Base-by-base conservation (phyloP, 2,888 invertebrate genomes). In the Mactromeris polynyma region DNA sequence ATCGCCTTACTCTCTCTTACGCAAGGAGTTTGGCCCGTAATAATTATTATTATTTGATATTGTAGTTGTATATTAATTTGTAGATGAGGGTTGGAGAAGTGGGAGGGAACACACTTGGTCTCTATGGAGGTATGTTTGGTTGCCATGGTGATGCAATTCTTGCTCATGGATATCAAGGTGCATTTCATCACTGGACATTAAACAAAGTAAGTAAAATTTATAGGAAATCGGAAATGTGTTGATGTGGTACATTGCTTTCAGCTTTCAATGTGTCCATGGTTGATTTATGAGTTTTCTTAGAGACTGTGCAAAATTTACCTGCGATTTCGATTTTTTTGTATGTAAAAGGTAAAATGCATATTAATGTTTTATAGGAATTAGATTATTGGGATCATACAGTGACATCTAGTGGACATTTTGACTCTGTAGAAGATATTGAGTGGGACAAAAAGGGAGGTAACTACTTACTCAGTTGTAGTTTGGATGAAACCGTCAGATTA, bases 21-120 rank as follows among this genome's bases (percentile, higher is more conserved):
- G n/a, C n/a, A n/a, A n/a, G n/a, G n/a, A n/a, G n/a, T n/a, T n/a
- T n/a, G n/a, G n/a, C n/a, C n/a, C n/a, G n/a, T n/a, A n/a, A n/a
- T n/a, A n/a, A n/a, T n/a, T n/a, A n/a, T n/a, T n/a, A n/a, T n/a
- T n/a, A 11, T 46, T n/a, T n/a, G n/a, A n/a, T n/a, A n/a, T n/a
- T n/a, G n/a, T n/a, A n/a, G 21, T 69, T 69, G 1, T 69, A 11
- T 40, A 0, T 42, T 26, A 26, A 79, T 46, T 79, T 90, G 2
- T 89, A 96, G 96, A 94, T 96, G 0, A 97, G 99, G 73, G 98
- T 99, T 2, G 99, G 99, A 0, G 98, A 98, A 96, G 98, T 99
- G 33, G 99, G 99, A 0, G 99, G 99, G 0, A 98, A 98, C 96
- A 98, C 98, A 0, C 97, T 99, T n/a, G 99, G 99, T 1, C 99